These are phyloP conservation scores for Sakesphorus luctuosus DNA, from an alignment of 2,113 vertebrate species.

Conservation along the genomic window DNA sequence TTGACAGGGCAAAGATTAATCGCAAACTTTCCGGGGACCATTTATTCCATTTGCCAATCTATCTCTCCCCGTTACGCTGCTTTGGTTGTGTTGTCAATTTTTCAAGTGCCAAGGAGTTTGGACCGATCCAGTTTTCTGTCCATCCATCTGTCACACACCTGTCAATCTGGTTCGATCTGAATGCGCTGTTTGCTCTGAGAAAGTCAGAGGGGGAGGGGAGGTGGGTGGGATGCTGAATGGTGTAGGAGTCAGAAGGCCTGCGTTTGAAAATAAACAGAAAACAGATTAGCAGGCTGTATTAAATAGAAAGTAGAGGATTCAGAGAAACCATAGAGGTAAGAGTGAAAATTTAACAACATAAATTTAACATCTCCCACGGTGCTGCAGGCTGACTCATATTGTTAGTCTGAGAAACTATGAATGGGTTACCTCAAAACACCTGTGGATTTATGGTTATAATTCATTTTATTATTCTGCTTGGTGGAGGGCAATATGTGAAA, in stretches of 20 bases:
- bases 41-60: slow-evolving; percentile 73
- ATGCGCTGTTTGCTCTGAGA: slow-evolving; percentile 13
- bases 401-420: slow-evolving; percentile 42
- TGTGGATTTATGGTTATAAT: not conserved
- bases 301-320: not conserved
- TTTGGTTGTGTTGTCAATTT: slow-evolving; percentile 70
- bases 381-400: not conserved
- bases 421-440: slow-evolving; percentile 41
- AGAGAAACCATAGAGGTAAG: not conserved
- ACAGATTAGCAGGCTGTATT: not conserved
- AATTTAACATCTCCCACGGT: slow-evolving; percentile 9
- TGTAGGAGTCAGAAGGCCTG: not conserved
- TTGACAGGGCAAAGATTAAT: slow-evolving; percentile 75
- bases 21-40: slow-evolving; percentile 55
- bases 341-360: slow-evolving; percentile 19
- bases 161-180: slow-evolving; percentile 58
- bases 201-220: slow-evolving; percentile 14
- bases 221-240: not conserved
- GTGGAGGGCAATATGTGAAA: slow-evolving; percentile 24
- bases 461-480: slow-evolving; percentile 51
- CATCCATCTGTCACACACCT: slow-evolving; percentile 58
- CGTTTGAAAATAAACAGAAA: slow-evolving; percentile 31
- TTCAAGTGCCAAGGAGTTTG: slow-evolving; percentile 68
- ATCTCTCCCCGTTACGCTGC: slow-evolving; percentile 59
- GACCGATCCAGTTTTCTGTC: slow-evolving; percentile 61